A percentile compares a stretch with the other conserved stretches of the same genome.
Evolutionary conservation across 1,140 invertebrate genomes (phyloP).

Genomic region (Coenobita brevimanus): DNA sequence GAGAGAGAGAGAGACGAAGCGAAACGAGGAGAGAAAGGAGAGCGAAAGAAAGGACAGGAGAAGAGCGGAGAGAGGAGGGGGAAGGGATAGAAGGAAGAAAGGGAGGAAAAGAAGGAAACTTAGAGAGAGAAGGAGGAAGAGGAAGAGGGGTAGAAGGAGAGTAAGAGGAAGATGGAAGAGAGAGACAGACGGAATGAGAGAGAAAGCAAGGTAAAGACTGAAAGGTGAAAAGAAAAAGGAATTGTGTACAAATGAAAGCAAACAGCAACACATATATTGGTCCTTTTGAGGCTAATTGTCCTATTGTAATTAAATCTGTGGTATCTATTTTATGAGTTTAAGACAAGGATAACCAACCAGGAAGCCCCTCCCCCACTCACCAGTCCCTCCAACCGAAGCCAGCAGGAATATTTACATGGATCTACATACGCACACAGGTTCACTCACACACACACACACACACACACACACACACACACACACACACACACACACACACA

Average conservation of each 20-base stretch:
- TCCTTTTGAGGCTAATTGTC: too few relatives aligned
- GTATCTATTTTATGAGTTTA: too few relatives aligned
- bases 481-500: slow-evolving; percentile 15
- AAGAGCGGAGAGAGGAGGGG: too few relatives aligned
- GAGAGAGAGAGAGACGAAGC: too few relatives aligned
- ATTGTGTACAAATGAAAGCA: not conserved
- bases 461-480: not conserved
- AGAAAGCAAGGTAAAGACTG: not conserved
- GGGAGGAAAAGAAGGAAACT: not conserved
- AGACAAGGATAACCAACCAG: too few relatives aligned
- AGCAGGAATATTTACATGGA: not conserved
- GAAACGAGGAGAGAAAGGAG: too few relatives aligned
- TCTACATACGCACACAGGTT: not conserved
- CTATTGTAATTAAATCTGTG: too few relatives aligned
- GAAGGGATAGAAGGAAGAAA: not conserved
- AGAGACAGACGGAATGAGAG: too few relatives aligned
- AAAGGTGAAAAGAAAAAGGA: not conserved
- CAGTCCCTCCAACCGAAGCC: not conserved
- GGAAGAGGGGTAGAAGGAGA: not conserved
- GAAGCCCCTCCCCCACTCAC: too few relatives aligned
- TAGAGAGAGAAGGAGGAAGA: not conserved
- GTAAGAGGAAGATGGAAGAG: not conserved
- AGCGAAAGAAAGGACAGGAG: too few relatives aligned
- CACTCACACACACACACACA: not conserved
- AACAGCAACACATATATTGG: too few relatives aligned